These are phyloP conservation scores for Rotaria macrura DNA, from an alignment of 2,888 invertebrate species.

Conservation along the genomic window DNA sequence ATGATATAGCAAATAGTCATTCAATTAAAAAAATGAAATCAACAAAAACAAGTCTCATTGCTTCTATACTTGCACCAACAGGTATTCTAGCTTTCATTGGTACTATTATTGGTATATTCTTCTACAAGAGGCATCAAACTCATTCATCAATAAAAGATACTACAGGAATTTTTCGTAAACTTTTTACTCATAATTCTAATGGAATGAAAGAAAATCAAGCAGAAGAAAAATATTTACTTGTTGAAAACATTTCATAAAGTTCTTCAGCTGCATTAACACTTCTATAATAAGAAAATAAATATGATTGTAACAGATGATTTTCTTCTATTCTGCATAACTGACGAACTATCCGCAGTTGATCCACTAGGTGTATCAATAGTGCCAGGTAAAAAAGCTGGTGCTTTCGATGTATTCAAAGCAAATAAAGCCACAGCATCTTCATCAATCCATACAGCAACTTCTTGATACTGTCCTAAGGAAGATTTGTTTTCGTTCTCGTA, in stretches of 20 bases:
- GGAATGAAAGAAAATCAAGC: background rate
- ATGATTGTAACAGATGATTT: background rate
- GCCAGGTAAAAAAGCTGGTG: slow-evolving; percentile 9
- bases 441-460: slow-evolving; percentile 3
- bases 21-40: background rate
- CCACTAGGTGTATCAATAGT: background rate
- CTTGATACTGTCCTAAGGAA: background rate
- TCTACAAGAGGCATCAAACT: background rate
- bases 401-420: background rate
- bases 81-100: background rate
- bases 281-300: background rate
- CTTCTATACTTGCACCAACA: background rate
- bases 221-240: background rate
- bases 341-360: background rate
- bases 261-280: background rate
- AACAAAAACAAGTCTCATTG: background rate
- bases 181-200: background rate
- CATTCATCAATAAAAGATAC: background rate
- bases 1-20: background rate
- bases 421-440: slow-evolving; percentile 7
- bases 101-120: background rate
- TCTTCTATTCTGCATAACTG: background rate
- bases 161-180: background rate
- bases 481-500: too few species aligned
- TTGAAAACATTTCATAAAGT: slow-evolving; percentile 18